Evolutionary conservation across 2,888 invertebrate genomes (phyloP), one percentile per base, ranked within the genome.

Genomic region (Campoletis raptor): DNA sequence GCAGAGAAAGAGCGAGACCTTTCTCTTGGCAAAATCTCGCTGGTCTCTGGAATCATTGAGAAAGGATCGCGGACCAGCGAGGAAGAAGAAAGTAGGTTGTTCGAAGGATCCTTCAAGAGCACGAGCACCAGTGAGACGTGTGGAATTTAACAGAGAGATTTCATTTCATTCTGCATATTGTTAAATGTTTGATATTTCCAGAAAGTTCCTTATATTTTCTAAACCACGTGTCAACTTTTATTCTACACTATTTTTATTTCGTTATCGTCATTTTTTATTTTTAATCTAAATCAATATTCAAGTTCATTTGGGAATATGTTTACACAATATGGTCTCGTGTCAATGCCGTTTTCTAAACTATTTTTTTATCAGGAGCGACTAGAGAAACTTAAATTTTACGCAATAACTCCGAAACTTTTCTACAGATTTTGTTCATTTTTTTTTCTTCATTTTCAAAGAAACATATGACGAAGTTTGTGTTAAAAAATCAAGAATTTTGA

Each of bases 81-180:
- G 74, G 69, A 84, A 79, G 84, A 86, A 84, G 86, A 86, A 86
- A 86, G 86, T 86, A 86, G 86, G 86, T 86, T 86, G 84, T 61
- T 69, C 69, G 74, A 84, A 81, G 86, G 81, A 86, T 84, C 79
- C 61, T 61, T 77, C 67, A 69, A 70, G 86, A 86, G 81, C 69
- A 57, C 48, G 30, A 24, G 40, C 54, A 78, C 18, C 48, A 30
- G 9, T 42, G 45, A n/a, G 52, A 78, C 42, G 78, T 73, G 52
- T 54, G 57, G 81, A 66, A 76, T 81, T 30, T 67, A 69, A 37
- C 67, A 18, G 54, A 74, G 73, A 81, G n/a, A 57, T 67, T 81
- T 81, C n/a, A 72, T 64, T 80, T 64, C 61, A 15, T 72, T 64
- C 64, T 42, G 48, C 72, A 72, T 78, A 48, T 66, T 37, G 24